Conservation (phyloP, 2,113 vertebrate genomes). For the Archilochus colubris region DNA sequence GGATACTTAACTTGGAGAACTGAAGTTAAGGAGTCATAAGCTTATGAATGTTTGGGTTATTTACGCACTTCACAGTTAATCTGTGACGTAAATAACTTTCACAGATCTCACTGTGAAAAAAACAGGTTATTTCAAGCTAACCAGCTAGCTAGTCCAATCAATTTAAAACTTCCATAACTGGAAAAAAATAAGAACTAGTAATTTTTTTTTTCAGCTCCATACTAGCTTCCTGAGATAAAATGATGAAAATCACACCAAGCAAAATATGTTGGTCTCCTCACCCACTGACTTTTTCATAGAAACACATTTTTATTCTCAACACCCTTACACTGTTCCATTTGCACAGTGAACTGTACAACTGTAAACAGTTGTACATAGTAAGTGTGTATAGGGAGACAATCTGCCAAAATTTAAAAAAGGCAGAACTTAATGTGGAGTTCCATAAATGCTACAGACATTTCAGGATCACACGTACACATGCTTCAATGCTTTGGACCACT, state of each 20-base stretch:
- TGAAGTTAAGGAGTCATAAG: slow-evolving; percentile 10
- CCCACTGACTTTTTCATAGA: not conserved
- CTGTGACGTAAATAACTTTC: not conserved
- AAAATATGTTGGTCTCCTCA: not conserved
- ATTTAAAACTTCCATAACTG: not conserved
- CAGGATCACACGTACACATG: not conserved
- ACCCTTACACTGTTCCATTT: not conserved
- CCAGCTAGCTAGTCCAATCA: not conserved
- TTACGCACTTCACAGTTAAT: slow-evolving; percentile 18
- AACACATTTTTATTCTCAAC: not conserved
- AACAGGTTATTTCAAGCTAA: not conserved
- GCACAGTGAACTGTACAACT: not conserved
- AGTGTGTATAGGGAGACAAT: not conserved
- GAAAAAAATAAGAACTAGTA: not conserved
- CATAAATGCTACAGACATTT: not conserved
- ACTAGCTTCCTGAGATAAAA: not conserved
- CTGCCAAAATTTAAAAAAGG: not conserved
- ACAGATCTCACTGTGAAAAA: not conserved
- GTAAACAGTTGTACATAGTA: not conserved
- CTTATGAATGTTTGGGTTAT: slow-evolving; percentile 13
- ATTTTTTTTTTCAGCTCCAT: not conserved
- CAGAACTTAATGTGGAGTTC: not conserved
- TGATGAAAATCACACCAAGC: not conserved
- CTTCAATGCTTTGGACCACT: not conserved
- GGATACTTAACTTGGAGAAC: slow-evolving; percentile 2